Evolutionary conservation across 1,140 invertebrate species (phyloP).

Genomic region (Brachionus rotundiformis): DNA sequence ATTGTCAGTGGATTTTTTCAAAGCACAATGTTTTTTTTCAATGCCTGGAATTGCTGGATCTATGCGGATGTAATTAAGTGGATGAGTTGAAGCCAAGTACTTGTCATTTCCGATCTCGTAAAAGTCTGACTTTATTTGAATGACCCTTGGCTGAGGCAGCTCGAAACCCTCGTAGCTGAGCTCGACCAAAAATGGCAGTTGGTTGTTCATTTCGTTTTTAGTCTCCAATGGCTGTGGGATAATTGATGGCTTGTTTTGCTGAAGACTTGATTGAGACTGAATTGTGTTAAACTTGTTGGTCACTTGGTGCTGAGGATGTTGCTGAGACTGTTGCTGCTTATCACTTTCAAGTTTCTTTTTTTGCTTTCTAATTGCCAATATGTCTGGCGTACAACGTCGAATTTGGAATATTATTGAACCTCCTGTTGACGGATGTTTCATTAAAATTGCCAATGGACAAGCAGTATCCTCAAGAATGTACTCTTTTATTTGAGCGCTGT

Average conservation of each 20-base stretch:
- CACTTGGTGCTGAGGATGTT: slow-evolving; percentile 54
- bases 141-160: slow-evolving; percentile 70
- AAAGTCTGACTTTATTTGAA: slow-evolving; percentile 56
- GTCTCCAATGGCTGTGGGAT: background rate
- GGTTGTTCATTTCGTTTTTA: slow-evolving; percentile 53
- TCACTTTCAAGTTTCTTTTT: slow-evolving; percentile 59
- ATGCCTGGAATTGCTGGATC: slow-evolving; percentile 66
- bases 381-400: slow-evolving; percentile 64
- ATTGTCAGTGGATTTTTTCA: slow-evolving; percentile 83
- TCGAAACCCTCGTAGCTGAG: slow-evolving; percentile 57
- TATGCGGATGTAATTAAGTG: slow-evolving; percentile 32
- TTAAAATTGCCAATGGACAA: slow-evolving; percentile 83
- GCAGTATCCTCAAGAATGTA: slow-evolving; percentile 94
- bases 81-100: slow-evolving; percentile 33
- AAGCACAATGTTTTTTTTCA: slow-evolving; percentile 86
- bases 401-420: slow-evolving; percentile 81
- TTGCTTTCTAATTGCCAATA: slow-evolving; percentile 57
- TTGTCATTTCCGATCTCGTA: slow-evolving; percentile 52
- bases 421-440: slow-evolving; percentile 61
- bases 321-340: no score
- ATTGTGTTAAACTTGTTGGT: slow-evolving; percentile 55
- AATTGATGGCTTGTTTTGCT: slow-evolving; percentile 52
- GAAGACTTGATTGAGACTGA: slow-evolving; percentile 56
- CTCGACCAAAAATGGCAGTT: slow-evolving; percentile 61
- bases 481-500: slow-evolving; percentile 68